Conservation (phyloP, 30 jellyfish, hydroid and myxozoan genomes). For the Pelagia noctiluca region DNA sequence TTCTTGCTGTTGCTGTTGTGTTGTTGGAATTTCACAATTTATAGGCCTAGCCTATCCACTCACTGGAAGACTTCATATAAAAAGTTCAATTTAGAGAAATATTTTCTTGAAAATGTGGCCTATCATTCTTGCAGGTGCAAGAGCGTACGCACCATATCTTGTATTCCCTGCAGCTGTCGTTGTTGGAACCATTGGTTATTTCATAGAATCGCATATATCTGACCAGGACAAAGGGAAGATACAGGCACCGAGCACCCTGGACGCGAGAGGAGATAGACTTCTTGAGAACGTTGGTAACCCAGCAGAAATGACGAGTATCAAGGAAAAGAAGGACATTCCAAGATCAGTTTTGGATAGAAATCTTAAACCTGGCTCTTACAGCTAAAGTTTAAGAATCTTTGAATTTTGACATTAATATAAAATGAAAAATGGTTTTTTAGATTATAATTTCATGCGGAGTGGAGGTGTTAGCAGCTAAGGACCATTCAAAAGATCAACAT, state of each 20-base stretch:
- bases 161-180: constrained; percentile 94
- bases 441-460: too few relatives aligned
- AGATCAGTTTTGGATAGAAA: constrained; percentile 82
- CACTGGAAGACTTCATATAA: not conserved
- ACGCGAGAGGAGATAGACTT: constrained; percentile 76
- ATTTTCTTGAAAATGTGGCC: constrained; percentile 81
- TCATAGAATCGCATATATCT: constrained; percentile 66
- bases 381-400: too few relatives aligned
- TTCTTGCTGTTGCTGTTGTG: too few relatives aligned
- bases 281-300: constrained; percentile 63
- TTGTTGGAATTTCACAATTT: too few relatives aligned
- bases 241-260: constrained; percentile 95
- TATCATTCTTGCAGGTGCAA: constrained; percentile 75
- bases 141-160: constrained; percentile 90
- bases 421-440: too few relatives aligned
- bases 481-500: too few relatives aligned
- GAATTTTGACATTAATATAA: too few relatives aligned
- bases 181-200: constrained; percentile 92
- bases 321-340: constrained; percentile 79
- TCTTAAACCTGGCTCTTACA: constrained; percentile 69
- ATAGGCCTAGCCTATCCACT: too few relatives aligned
- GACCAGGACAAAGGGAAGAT: constrained; percentile 74
- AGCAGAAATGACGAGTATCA: constrained; percentile 54
- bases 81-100: not conserved
- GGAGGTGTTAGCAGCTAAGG: too few relatives aligned